These are phyloP conservation scores for Trileptium ribeirensis DNA, from an alignment of 2,888 invertebrate genomes.

Conservation along the genomic window DNA sequence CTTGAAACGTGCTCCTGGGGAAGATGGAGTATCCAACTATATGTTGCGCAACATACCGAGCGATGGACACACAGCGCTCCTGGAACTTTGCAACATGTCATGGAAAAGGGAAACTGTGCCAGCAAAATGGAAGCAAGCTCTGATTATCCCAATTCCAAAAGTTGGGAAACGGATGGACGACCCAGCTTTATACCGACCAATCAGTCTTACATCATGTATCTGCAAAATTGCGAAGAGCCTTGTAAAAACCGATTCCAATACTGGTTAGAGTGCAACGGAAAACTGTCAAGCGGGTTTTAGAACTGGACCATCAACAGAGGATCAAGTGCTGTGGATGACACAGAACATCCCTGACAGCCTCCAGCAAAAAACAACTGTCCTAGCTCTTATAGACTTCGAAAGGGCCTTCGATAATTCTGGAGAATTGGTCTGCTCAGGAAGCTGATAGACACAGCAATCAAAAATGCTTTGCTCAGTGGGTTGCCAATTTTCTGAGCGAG, in stretches of 20 bases:
- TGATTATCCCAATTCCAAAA: not conserved
- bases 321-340: slow-evolving; percentile 6
- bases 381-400: slow-evolving; percentile 5
- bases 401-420: not conserved
- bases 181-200: not conserved
- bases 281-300: slow-evolving; percentile 8
- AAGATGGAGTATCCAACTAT: not conserved
- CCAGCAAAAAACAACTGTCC: not conserved
- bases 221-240: not conserved
- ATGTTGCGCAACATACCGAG: not conserved
- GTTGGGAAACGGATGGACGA: not conserved
- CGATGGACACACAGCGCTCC: not conserved
- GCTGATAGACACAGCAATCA: not conserved
- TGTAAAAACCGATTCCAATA: not conserved
- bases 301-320: not conserved
- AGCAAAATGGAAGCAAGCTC: not conserved
- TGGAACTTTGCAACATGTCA: not conserved
- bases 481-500: not conserved
- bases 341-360: not conserved
- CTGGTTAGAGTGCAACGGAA: not conserved
- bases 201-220: not conserved
- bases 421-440: not conserved
- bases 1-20: not conserved
- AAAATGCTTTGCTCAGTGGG: not conserved
- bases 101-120: not conserved